Evolutionary conservation across 2,888 invertebrate species (phyloP), one percentile per base, ranked within the genome.

Genomic region (Rambutsinella grinnellia): DNA sequence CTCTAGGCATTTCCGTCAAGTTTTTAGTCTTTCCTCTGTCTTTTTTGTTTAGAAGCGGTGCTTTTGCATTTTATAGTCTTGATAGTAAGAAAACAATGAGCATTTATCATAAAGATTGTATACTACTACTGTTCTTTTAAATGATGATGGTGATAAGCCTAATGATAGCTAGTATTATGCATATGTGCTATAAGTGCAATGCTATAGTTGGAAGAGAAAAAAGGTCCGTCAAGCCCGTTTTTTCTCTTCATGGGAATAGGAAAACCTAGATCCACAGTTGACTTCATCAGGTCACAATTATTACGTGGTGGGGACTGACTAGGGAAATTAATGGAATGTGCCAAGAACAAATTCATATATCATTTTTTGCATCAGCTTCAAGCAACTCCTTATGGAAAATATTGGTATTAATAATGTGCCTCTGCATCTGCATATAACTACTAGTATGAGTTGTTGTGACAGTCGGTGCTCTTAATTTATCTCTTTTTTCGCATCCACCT

Each of bases 1-100:
- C 76, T 76, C 19, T 65, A 76, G 76, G 76, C 76, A 71, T 76
- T 76, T 76, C 76, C 76, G 71, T 71, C 71, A 66, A 71, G 71
- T 70, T 51, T 57, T 69, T 69, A 44, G 68, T 57, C 57, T 75
- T 76, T 63, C 69, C 76, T 76, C 68, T 75, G 58, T 69, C 65
- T 51, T 26, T 26, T 58, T 21, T 53, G 17, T 47, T n/a, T 21
- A 60, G 65, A 66, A 74, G 74, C 74, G 67, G 67, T 74, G 67
- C 58, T 72, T 70, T 72, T 63, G 72, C 72, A 72, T 65, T 54
- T 63, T 26, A 36, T 60, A 66, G n/a, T n/a, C 58, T 65, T 72
- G 60, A 36, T 36, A 36, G 36, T 54, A 56, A 54, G 53, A 60
- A 72, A 53, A 72, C 72, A 72, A 66, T 72, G 65, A 72, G 26